Conservation (phyloP, 30 jellyfish, hydroid and myxozoan genomes). For the Cassiopea xamachana region DNA sequence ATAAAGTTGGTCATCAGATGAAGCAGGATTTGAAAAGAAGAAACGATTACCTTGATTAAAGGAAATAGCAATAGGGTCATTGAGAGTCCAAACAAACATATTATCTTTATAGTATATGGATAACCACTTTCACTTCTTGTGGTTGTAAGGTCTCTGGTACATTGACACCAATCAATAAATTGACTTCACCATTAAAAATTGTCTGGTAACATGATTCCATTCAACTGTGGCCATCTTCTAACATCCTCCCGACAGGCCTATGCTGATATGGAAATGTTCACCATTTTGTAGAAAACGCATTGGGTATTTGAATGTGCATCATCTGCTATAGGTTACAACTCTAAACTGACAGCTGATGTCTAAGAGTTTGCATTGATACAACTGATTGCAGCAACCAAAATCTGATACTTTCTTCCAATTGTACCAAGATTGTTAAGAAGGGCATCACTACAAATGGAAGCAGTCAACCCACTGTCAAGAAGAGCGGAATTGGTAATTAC, state of each 20-base stretch:
- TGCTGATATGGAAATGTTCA: conserved; percentile 25
- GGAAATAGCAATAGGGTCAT: conserved; percentile 36
- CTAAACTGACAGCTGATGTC: conserved; percentile 33
- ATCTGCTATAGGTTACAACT: conserved; percentile 38
- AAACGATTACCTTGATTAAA: conserved; percentile 12
- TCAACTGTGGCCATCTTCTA: conserved; percentile 30
- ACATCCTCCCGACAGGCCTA: conserved; percentile 26
- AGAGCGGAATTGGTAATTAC: no score
- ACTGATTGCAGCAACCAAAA: not conserved
- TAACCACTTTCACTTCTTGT: conserved; percentile 15
- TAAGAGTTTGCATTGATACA: conserved; percentile 18
- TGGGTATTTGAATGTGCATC: conserved; percentile 31
- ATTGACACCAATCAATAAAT: conserved; percentile 49
- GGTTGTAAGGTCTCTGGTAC: conserved; percentile 49
- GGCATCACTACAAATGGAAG: no score
- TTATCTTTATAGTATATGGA: conserved; percentile 61
- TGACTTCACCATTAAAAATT: conserved; percentile 23
- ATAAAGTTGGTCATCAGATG: not conserved
- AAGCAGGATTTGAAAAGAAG: conserved; percentile 4
- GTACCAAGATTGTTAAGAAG: no score
- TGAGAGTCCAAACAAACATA: conserved; percentile 56
- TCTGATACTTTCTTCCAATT: no score
- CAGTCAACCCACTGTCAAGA: no score
- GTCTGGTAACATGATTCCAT: conserved; percentile 24
- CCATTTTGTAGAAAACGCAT: conserved; percentile 21